phyloP scores from a whole-genome alignment of 1,140 invertebrate species.

The Papilio polytes region DNA sequence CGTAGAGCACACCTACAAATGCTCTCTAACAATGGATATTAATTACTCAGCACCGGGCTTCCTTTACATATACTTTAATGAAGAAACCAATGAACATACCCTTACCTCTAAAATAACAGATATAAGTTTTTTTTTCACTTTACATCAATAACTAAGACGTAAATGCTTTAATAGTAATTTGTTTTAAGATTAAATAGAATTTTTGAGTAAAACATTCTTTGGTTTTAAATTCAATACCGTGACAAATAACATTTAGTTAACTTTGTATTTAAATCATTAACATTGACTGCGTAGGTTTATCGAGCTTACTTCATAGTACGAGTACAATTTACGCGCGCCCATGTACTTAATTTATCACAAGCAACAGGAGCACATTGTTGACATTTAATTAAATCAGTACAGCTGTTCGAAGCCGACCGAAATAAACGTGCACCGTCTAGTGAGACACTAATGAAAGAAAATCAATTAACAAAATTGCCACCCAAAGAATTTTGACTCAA shows the following conservation, averaged over 20 bases:
- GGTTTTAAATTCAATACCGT: not conserved
- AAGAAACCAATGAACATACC: not conserved
- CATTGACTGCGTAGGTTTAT: not conserved
- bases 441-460: conserved; percentile 9
- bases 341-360: conserved; percentile 6
- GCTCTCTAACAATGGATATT: conserved; percentile 1
- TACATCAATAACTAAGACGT: not conserved
- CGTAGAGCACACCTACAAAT: not conserved
- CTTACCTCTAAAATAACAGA: not conserved
- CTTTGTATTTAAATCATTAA: not conserved
- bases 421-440: not conserved
- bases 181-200: too few relatives aligned
- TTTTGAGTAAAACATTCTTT: too few relatives aligned
- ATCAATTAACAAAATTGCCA: conserved; percentile 17
- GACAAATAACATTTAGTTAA: not conserved
- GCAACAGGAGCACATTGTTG: not conserved
- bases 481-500: not conserved
- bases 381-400: conserved; percentile 28
- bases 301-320: not conserved
- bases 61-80: not conserved
- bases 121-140: not conserved
- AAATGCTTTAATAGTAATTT: not conserved
- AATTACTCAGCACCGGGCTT: not conserved
- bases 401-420: conserved; percentile 3
- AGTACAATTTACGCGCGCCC: not conserved